Evolutionary conservation across 2,888 invertebrate species (phyloP), one percentile per base, ranked within the genome.

Genomic region (Seira musarum): DNA sequence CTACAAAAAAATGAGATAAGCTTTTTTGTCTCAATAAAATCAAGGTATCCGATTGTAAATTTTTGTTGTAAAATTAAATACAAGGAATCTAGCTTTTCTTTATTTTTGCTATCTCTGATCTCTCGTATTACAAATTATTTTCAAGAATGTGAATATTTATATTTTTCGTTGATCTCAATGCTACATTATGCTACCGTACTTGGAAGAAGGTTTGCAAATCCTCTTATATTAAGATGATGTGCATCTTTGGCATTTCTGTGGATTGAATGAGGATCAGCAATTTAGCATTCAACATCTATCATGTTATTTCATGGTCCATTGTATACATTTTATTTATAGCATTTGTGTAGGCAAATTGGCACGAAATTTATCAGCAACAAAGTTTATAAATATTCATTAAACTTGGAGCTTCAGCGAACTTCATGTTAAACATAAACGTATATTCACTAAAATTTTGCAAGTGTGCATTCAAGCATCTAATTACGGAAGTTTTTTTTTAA

Each of bases 21-120:
- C 53, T 53, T 53, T 73, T 79, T 72, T 71, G 63, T 77, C 70
- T 57, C 35, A 65, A 66, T 57, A 66, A 61, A 73, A 68, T 68
- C 79, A 79, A 79, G 79, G 79, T 73, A 64, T 64, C 78, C 67
- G 78, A 71, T 77, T 61, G 6, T 65, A 63, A 70, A 30, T 17
- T 30, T 30, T 30, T 30, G 3, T 17, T 65, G 53, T 53, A 17
- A n/a, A 53, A 3, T 3, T 53, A 53, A 3, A 53, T 3, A 30
- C 30, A 30, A 30, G 2, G 30, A 2, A 53, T 53, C 15, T 53
- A 15, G 2, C n/a, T 13, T 53, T 53, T 53, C 53, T 13, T 17
- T 53, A 13, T 53, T 53, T 53, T 53, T 53, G 3, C 17, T 53
- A 53, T 53, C 53, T 8, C 2, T 3, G 13, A 53, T 53, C 3